Evolutionary conservation across 2,113 vertebrate species (phyloP).

Genomic region (Sakesphorus luctuosus): DNA sequence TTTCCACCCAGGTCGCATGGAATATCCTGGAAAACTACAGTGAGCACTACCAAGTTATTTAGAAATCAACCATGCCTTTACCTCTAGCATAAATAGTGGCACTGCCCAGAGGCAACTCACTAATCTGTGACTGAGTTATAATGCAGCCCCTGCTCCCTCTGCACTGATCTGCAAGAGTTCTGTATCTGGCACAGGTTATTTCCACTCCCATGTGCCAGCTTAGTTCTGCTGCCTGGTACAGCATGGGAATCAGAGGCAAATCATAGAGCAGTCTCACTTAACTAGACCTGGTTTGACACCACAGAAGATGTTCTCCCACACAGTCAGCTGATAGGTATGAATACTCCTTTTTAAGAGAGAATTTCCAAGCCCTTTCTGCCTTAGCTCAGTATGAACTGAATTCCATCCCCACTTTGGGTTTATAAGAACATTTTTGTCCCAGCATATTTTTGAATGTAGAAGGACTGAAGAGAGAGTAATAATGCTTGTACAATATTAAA

Average conservation of each 20-base stretch:
- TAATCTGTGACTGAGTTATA: not conserved
- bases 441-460: not conserved
- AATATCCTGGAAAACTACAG: not conserved
- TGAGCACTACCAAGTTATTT: not conserved
- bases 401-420: not conserved
- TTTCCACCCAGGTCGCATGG: not conserved
- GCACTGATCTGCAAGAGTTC: not conserved
- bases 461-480: not conserved
- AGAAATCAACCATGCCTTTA: not conserved
- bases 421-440: not conserved
- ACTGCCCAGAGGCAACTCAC: not conserved
- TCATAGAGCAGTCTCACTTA: not conserved
- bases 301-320: not conserved
- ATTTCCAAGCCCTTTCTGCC: not conserved
- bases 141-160: not conserved
- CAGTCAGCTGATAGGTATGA: not conserved
- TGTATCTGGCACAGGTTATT: not conserved
- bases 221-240: not conserved
- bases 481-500: not conserved
- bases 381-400: not conserved
- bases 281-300: accelerated
- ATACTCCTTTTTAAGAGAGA: not conserved
- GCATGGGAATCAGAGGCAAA: not conserved
- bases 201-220: not conserved
- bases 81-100: not conserved